phyloP scores from a whole-genome alignment of 2,797 vertebrate genomes.

The Atherinosoma microstoma region DNA sequence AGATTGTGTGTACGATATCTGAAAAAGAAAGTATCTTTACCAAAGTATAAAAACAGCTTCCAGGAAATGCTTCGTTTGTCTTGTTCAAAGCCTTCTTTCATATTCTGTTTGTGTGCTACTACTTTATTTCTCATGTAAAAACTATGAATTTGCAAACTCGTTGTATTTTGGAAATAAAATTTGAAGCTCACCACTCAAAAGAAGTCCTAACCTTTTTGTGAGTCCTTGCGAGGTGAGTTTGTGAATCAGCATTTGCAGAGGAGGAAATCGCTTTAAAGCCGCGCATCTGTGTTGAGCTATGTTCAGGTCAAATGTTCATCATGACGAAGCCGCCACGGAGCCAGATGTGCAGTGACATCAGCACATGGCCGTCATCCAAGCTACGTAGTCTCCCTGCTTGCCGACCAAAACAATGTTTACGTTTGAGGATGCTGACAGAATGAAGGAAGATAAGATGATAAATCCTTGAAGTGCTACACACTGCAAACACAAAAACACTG shows the following conservation, averaged over 20 bases:
- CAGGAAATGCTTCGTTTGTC: constrained; percentile 9
- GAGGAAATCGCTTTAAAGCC: constrained; percentile 15
- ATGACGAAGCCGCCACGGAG: constrained; percentile 31
- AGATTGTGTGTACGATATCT: constrained; percentile 9
- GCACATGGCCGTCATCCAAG: constrained; percentile 41
- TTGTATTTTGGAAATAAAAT: constrained; percentile 73
- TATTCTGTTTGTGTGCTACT: constrained; percentile 27
- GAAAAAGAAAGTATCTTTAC: constrained; percentile 32
- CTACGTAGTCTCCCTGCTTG: background rate
- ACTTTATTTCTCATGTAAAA: constrained; percentile 39
- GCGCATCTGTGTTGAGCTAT: constrained; percentile 19
- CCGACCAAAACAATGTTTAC: constrained; percentile 7
- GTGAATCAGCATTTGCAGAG: constrained; percentile 23
- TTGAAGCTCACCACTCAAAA: constrained; percentile 9
- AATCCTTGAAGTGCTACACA: constrained; percentile 13
- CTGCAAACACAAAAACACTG: background rate
- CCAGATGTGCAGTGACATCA: constrained; percentile 46
- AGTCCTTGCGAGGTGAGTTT: constrained; percentile 7
- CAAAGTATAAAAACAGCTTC: constrained; percentile 39
- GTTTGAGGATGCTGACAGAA: constrained; percentile 5
- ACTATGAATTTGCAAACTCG: constrained; percentile 21
- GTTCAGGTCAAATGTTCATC: constrained; percentile 53
- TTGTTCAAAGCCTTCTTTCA: constrained; percentile 14
- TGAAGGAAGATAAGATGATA: background rate
- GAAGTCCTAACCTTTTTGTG: background rate